Conservation (phyloP, 2,888 invertebrate genomes). For the Acleris emargana region DNA sequence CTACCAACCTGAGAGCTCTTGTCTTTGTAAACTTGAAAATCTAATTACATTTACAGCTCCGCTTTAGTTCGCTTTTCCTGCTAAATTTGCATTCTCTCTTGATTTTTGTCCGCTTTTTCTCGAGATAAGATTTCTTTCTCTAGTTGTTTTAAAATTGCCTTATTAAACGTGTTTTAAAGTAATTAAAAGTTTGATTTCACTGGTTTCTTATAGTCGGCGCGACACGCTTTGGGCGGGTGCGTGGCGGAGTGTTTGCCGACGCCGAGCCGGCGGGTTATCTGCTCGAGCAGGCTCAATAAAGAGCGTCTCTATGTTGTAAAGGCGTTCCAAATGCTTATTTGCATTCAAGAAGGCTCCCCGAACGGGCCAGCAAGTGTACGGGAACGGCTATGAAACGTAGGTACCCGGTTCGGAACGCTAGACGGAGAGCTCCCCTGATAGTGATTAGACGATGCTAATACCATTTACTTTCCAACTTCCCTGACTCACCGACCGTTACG, state of each 20-base stretch:
- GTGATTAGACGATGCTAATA: slow-evolving; percentile 83
- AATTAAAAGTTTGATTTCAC: slow-evolving; percentile 35
- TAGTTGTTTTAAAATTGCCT: slow-evolving; percentile 34
- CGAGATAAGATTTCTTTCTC: slow-evolving; percentile 59
- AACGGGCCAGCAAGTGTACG: slow-evolving; percentile 74
- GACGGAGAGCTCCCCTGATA: slow-evolving; percentile 76
- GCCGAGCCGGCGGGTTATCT: slow-evolving; percentile 65
- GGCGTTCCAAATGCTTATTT: slow-evolving; percentile 81
- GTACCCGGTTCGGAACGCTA: slow-evolving; percentile 61
- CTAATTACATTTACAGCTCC: slow-evolving; percentile 82
- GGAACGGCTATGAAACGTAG: slow-evolving; percentile 62
- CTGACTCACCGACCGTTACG: slow-evolving; percentile 77
- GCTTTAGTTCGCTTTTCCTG: slow-evolving; percentile 73
- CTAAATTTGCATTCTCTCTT: slow-evolving; percentile 75
- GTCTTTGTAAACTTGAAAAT: slow-evolving; percentile 83
- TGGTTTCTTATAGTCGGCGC: slow-evolving; percentile 28
- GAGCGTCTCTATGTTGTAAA: slow-evolving; percentile 76
- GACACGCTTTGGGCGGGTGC: slow-evolving; percentile 49
- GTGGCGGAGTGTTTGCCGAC: slow-evolving; percentile 62
- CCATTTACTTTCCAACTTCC: slow-evolving; percentile 81
- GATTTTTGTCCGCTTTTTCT: slow-evolving; percentile 61
- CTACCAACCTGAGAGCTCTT: slow-evolving; percentile 80
- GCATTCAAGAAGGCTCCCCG: slow-evolving; percentile 78
- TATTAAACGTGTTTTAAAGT: slow-evolving; percentile 34
- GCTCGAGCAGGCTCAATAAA: slow-evolving; percentile 75